Evolutionary conservation across 1,140 invertebrate species (phyloP).

Genomic region (Atta colombica): DNA sequence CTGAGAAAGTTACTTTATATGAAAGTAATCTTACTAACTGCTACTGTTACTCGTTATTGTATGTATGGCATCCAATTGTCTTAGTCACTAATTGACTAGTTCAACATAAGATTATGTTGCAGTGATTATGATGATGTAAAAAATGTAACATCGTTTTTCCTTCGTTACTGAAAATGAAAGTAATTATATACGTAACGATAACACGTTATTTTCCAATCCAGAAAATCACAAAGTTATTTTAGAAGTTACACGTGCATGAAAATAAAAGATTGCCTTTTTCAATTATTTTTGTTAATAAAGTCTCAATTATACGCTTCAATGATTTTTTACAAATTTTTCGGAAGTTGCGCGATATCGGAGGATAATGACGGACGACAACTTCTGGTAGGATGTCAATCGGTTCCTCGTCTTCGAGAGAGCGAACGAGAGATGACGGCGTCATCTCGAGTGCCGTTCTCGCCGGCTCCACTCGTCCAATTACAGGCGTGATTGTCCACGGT

Average conservation of each 20-base stretch:
- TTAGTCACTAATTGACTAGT: too few relatives aligned
- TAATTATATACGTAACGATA: too few relatives aligned
- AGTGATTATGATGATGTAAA: too few relatives aligned
- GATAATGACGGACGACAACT: conserved; percentile 61
- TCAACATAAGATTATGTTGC: too few relatives aligned
- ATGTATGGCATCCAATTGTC: too few relatives aligned
- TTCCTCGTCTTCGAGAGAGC: conserved; percentile 63
- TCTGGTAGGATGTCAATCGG: conserved; percentile 78
- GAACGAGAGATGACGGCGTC: conserved; percentile 39
- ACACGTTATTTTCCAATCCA: too few relatives aligned
- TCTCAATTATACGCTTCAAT: background rate
- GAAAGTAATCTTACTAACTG: too few relatives aligned
- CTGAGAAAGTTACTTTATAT: too few relatives aligned
- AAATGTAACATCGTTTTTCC: too few relatives aligned
- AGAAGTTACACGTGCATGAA: background rate
- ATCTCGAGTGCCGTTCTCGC: conserved; percentile 77
- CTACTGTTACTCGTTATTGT: too few relatives aligned
- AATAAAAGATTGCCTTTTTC: background rate
- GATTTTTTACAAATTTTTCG: background rate
- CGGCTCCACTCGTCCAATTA: conserved; percentile 84
- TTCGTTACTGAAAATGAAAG: too few relatives aligned
- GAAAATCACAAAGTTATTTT: too few relatives aligned
- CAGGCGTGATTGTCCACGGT: conserved; percentile 80
- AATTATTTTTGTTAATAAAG: background rate
- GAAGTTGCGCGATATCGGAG: background rate